A percentile compares a stretch with the other conserved stretches of the same genome.
These are phyloP conservation scores for Onychostoma macrolepis DNA, from an alignment of 2,113 vertebrate genomes.

Conservation along the genomic window DNA sequence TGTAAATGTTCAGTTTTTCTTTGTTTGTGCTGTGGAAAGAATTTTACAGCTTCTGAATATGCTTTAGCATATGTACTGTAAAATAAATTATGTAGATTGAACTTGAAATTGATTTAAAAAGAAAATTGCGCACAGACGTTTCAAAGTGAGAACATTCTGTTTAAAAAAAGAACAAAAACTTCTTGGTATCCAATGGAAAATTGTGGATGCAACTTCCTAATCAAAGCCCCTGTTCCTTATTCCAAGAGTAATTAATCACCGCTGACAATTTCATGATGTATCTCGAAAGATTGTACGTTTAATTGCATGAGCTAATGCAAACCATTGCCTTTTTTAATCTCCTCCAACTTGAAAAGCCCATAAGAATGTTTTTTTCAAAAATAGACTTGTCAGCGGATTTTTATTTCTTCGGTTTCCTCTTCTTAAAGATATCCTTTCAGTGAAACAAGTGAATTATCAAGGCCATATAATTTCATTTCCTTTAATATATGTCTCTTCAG, in stretches of 20 bases:
- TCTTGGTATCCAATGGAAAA: neutral
- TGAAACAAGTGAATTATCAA: too few relatives aligned
- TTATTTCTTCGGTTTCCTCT: neutral
- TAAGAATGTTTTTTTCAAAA: conserved; percentile 16
- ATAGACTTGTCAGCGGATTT: neutral
- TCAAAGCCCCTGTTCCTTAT: conserved; percentile 7
- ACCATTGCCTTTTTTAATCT: conserved; percentile 21
- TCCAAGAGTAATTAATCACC: conserved; percentile 1
- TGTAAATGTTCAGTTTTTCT: conserved; percentile 66
- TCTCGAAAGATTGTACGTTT: conserved; percentile 17
- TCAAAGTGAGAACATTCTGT: neutral
- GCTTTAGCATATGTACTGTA: conserved; percentile 57
- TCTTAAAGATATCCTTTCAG: neutral
- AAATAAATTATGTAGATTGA: conserved; percentile 17
- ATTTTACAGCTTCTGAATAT: conserved; percentile 53
- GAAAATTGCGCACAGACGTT: neutral
- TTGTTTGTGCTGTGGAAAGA: conserved; percentile 44
- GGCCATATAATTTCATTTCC: neutral
- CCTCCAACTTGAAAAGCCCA: conserved; percentile 16
- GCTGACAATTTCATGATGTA: neutral
- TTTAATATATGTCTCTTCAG: neutral
- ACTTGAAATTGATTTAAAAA: conserved; percentile 7
- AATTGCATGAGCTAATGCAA: conserved; percentile 20
- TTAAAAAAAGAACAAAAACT: neutral
- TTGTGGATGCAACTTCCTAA: neutral